A percentile compares a stretch with the other conserved stretches of the same genome.
Conservation (phyloP, 2,113 vertebrate species). For the Lipophrys pholis region DNA sequence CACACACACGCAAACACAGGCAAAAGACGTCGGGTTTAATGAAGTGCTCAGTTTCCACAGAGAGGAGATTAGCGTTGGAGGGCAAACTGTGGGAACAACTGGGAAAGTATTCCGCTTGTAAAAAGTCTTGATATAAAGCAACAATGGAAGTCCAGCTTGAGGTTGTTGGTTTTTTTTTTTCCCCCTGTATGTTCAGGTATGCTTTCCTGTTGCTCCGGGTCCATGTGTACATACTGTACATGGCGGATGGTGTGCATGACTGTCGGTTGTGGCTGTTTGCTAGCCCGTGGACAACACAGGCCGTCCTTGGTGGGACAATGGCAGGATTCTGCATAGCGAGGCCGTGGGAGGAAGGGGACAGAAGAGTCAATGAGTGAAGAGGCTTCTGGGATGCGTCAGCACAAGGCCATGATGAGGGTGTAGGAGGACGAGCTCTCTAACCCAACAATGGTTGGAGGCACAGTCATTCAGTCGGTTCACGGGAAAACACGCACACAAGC, state of each 20-base stretch:
- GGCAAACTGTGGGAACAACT: constrained; percentile 60
- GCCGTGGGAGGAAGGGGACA: constrained; percentile 82
- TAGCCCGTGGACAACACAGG: constrained; percentile 45
- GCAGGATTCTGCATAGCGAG: constrained; percentile 74
- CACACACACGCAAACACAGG: constrained; percentile 53
- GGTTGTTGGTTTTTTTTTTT: not conserved
- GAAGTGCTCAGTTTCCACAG: constrained; percentile 49
- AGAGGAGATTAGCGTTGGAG: constrained; percentile 50
- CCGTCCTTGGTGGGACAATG: constrained; percentile 79
- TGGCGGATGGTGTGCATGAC: constrained; percentile 22
- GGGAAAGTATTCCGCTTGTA: constrained; percentile 26
- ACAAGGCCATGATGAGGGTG: constrained; percentile 75
- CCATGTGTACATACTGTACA: constrained; percentile 29
- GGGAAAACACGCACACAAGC: constrained; percentile 21
- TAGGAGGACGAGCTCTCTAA: constrained; percentile 73
- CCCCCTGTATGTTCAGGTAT: constrained; percentile 23
- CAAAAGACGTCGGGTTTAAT: constrained; percentile 55
- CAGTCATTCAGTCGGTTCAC: constrained; percentile 61
- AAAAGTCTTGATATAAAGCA: not conserved
- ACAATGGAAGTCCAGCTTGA: not conserved
- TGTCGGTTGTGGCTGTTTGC: constrained; percentile 56
- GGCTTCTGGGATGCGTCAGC: constrained; percentile 81
- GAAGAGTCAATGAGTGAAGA: constrained; percentile 85
- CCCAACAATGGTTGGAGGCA: constrained; percentile 69
- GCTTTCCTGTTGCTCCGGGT: not conserved